Evolutionary conservation across 2,113 vertebrate species (phyloP), one percentile per base, ranked within the genome.

Genomic region (Lates calcarifer): DNA sequence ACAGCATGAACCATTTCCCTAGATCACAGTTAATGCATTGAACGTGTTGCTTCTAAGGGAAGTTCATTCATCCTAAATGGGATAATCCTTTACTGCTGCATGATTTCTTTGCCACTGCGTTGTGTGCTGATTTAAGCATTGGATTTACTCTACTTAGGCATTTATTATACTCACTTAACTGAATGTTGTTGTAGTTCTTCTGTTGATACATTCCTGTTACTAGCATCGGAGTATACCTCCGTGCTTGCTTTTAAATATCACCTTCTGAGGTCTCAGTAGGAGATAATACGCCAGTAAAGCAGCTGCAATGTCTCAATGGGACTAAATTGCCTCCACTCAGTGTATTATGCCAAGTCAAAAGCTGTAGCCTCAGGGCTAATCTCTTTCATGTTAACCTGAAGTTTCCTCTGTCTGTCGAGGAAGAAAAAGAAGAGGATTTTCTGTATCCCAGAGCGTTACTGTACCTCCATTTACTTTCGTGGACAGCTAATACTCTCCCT

Each of bases 121-220:
- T 1, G 29, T 45, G 26, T 33, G 53, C 28, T 73, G 60, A 77
- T 68, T 81, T 60, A 74, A 79, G 83, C 64, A 56, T 72, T 70
- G 63, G 71, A 68, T 86, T 84, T 81, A 58, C 55, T 85, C 74
- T 41, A 31, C 63, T 66, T 67, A 80, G 53, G 22, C 63, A 47
- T 37, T 83, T 56, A 88, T 85, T 88, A 55, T 14, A 17, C 41
- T 74, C 56, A 60, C 62, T 79, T 68, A 71, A 62, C 29, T 53
- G 47, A 18, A 33, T 66, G 77, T 64, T 71, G n/a, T 53, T 39
- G 56, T n/a, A 22, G 29, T 15, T 33, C 22, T 29, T 60, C 31
- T 71, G 22, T 49, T 72, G 56, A 60, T 68, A 41, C 57, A 29
- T 72, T 49, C 14, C 4, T 33, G 70, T 24, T 65, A 4, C 22